These are phyloP conservation scores for Glareola pratincola DNA, from an alignment of 2,113 vertebrate genomes.

Conservation along the genomic window DNA sequence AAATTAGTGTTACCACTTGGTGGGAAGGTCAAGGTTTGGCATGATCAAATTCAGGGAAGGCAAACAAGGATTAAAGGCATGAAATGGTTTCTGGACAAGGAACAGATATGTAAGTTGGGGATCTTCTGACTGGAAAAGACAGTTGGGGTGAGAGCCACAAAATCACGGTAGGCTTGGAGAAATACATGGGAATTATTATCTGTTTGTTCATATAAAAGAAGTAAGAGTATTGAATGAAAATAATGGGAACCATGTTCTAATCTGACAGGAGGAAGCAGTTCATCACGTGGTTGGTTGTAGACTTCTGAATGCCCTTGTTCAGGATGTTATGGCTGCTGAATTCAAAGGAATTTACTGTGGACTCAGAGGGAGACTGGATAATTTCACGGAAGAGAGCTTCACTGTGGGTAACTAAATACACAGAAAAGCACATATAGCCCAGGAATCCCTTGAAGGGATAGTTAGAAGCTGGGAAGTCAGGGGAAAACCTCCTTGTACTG, in stretches of 20 bases:
- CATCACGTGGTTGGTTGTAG: background rate
- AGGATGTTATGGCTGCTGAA: background rate
- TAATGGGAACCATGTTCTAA: background rate
- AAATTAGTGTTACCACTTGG: background rate
- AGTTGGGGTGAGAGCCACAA: background rate
- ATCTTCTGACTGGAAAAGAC: background rate
- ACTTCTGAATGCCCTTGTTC: background rate
- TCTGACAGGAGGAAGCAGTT: background rate
- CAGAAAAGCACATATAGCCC: background rate
- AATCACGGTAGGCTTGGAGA: background rate
- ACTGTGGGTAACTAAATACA: background rate
- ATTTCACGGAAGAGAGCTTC: background rate
- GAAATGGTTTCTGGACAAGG: background rate
- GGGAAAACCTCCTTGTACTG: background rate
- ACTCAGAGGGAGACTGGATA: background rate
- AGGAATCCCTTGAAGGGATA: background rate
- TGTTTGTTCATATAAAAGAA: background rate
- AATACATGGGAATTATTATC: background rate
- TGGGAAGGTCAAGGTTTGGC: background rate
- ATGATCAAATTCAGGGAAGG: background rate
- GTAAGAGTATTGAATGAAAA: background rate
- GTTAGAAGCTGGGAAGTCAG: background rate
- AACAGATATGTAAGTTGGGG: background rate
- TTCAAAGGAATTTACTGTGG: background rate
- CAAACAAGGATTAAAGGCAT: background rate